Percentiles rank a stretch among this genome's conserved stretches.
These are phyloP conservation scores for Chalcosyrphus nemorum DNA, from an alignment of 2,888 invertebrate species.

Conservation along the genomic window DNA sequence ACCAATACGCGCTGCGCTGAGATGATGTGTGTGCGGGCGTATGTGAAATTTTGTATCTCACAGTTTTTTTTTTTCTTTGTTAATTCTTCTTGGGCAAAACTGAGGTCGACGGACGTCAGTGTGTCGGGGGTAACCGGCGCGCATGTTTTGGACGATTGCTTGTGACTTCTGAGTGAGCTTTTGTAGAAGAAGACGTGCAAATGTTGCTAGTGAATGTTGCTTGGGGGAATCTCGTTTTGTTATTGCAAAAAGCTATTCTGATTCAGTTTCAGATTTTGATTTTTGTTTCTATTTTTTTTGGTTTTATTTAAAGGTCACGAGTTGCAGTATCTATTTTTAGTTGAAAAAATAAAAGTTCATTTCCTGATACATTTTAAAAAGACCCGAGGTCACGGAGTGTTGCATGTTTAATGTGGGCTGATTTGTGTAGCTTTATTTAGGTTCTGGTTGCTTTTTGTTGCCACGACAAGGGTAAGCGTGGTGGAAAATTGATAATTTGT, in stretches of 20 bases:
- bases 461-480: neutral
- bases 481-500: neutral
- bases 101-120: constrained; percentile 14
- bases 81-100: neutral
- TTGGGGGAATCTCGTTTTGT: neutral
- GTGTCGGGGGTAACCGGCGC: constrained; percentile 21
- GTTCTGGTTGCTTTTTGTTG: too few species aligned
- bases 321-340: constrained; percentile 36
- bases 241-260: neutral
- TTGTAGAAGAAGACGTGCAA: too few species aligned
- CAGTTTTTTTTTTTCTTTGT: constrained; percentile 2
- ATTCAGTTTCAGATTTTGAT: neutral
- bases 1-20: too few species aligned
- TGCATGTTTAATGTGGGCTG: neutral
- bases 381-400: neutral
- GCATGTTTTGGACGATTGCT: constrained; percentile 42
- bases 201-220: neutral
- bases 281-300: constrained; percentile 5
- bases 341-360: neutral
- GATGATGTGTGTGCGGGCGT: neutral
- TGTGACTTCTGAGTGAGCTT: constrained; percentile 11
- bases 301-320: constrained; percentile 7
- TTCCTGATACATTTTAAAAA: constrained; percentile 4
- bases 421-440: neutral
- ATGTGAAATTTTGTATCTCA: too few species aligned